Evolutionary conservation across 2,113 vertebrate genomes (phyloP), one percentile per base, ranked within the genome.

Genomic region (Psephotus haematonotus): DNA sequence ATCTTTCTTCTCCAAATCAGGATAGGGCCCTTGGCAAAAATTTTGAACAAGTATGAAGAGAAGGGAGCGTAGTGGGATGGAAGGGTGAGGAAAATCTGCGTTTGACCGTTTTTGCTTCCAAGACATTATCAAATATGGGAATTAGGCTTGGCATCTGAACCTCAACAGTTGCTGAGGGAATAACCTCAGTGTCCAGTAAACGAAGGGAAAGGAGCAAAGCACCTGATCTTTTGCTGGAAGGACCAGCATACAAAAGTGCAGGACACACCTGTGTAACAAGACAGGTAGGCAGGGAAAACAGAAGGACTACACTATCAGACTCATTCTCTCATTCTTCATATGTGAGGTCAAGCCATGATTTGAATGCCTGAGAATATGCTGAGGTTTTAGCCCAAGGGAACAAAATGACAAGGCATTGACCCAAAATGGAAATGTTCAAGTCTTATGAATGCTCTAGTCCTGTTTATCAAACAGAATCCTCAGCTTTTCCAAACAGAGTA

Each of bases 391-490:
- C 74, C 74, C 63, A 57, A 37, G 74, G 59, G 74, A 76, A 89
- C 53, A 88, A 90, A 93, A 94, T 44, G 39, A 75, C 68, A 84
- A 93, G 39, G 69, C 81, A 64, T 77, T 96, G 93, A 94, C 96
- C 81, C 96, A 93, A 97, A 96, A 96, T 94, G 95, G 95, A 88
- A 85, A 96, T 93, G 74, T 94, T 96, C 70, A 59, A 90, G 62
- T 43, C 86, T 88, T 82, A 69, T 1, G 11, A 96, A 88, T 92
- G 53, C 63, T 87, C 85, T 63, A 7, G 41, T 70, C 41, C 74
- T 96, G 91, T 96, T 96, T 96, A 91, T 87, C 86, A 87, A 94
- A 94, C n/a, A 74, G 62, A 89, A 93, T n/a, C 52, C 86, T 92
- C 81, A 92, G 70, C 57, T 93, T 91, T 94, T 89, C 92, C 95